Conservation (phyloP, 2,113 vertebrate genomes). For the Euleptes europaea region DNA sequence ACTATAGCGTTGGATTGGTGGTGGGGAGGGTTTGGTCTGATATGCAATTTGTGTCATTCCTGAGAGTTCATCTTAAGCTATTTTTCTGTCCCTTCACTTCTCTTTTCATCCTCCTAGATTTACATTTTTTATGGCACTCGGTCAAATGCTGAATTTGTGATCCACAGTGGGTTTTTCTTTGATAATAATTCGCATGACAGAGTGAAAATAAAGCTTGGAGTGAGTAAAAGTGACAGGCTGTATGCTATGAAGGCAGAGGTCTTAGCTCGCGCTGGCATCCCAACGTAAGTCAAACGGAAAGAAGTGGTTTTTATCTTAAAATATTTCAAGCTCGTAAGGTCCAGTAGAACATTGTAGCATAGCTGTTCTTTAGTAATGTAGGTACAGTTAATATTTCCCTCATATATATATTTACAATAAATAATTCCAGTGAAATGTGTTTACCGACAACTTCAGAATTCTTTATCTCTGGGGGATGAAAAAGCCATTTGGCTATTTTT, state of each 20-base stretch:
- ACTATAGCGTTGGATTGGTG: conserved; percentile 4
- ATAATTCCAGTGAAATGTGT: background rate
- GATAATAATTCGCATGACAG: conserved; percentile 96
- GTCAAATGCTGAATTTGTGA: conserved; percentile 97
- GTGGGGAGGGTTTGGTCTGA: background rate
- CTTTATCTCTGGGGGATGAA: background rate
- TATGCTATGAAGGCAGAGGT: conserved; percentile 99
- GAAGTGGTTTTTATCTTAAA: conserved; percentile 10
- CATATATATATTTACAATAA: conserved; percentile 23
- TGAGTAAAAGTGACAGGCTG: conserved; percentile 94
- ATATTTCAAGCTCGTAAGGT: conserved; percentile 24
- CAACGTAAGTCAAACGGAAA: conserved; percentile 84
- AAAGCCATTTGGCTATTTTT: background rate
- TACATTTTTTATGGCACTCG: conserved; percentile 99
- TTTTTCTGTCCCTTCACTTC: conserved; percentile 70
- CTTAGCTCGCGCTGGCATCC: conserved; percentile 94
- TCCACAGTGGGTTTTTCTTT: conserved; percentile 99
- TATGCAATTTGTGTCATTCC: conserved; percentile 62
- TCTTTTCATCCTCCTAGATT: conserved; percentile 85
- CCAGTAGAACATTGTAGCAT: conserved; percentile 23
- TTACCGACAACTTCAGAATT: background rate
- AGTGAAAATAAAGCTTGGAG: conserved; percentile 98
- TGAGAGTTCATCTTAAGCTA: conserved; percentile 68
- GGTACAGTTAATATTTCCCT: conserved; percentile 31
- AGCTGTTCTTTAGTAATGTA: conserved; percentile 14